These are phyloP conservation scores for Drosophila subquinaria DNA, from an alignment of 2,888 invertebrate species.

Conservation along the genomic window DNA sequence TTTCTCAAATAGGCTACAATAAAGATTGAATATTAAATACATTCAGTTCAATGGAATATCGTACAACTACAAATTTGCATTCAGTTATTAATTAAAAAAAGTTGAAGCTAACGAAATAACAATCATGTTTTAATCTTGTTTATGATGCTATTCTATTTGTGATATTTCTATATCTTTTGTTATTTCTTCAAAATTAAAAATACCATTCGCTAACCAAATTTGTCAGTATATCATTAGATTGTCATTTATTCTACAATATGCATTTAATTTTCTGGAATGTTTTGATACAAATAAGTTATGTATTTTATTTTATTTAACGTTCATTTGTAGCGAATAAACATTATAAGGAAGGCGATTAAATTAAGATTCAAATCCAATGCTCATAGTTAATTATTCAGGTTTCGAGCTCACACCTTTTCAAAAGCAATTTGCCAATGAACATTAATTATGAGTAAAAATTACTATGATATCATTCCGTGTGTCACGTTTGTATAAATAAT, in stretches of 20 bases:
- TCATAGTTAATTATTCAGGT: not conserved
- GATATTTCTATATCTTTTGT: not conserved
- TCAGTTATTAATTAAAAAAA: not conserved
- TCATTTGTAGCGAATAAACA: not conserved
- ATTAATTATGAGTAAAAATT: not conserved
- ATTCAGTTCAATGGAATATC: not conserved
- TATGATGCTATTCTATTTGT: not conserved
- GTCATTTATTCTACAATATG: not conserved
- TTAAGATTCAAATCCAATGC: not conserved
- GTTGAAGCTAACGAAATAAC: too few species aligned
- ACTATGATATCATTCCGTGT: constrained; percentile 11
- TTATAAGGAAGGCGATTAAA: not conserved
- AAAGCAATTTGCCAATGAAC: not conserved
- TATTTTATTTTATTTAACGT: not conserved
- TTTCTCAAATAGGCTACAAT: constrained; percentile 42
- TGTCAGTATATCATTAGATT: too few species aligned
- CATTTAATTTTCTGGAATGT: not conserved
- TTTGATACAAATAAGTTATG: not conserved
- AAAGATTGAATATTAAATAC: not conserved
- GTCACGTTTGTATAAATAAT: not conserved
- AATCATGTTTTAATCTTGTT: not conserved
- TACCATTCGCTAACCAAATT: too few species aligned
- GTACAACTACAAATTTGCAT: too few species aligned
- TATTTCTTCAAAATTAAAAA: too few species aligned
- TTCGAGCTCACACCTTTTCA: constrained; percentile 2